Evolutionary conservation across 2,888 invertebrate genomes (phyloP).

Genomic region (Sarcophaga rosellei): DNA sequence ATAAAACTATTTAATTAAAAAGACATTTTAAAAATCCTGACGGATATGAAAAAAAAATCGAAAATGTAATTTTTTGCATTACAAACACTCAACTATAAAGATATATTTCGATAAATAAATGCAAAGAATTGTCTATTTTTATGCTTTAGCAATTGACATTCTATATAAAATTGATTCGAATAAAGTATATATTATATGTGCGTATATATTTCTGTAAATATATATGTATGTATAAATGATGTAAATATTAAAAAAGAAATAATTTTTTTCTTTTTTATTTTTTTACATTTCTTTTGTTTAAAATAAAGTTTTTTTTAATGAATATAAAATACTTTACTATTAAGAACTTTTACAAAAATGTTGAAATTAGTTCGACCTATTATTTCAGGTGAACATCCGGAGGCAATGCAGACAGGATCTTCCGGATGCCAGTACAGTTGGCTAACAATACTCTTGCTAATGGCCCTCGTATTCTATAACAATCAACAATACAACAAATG

Average conservation of each 20-base stretch:
- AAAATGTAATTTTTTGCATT: background rate
- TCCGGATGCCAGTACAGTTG: conserved; percentile 81
- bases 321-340: conserved; percentile 53
- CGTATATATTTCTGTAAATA: too few species aligned
- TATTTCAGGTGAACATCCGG: conserved; percentile 82
- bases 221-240: too few species aligned
- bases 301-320: conserved; percentile 36
- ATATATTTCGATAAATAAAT: too few species aligned
- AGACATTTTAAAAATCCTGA: background rate
- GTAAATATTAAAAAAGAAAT: background rate
- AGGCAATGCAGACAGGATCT: conserved; percentile 82
- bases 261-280: background rate
- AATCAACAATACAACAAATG: conserved; percentile 72
- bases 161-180: too few species aligned
- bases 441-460: conserved; percentile 78
- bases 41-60: background rate
- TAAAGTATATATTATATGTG: too few species aligned
- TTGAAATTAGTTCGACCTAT: conserved; percentile 82
- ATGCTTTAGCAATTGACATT: too few species aligned
- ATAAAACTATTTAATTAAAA: background rate
- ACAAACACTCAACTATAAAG: too few species aligned
- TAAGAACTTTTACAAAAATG: conserved; percentile 79
- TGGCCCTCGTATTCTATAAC: conserved; percentile 76
- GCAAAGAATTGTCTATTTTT: too few species aligned
- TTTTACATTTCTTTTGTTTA: conserved; percentile 7